A percentile compares a stretch with the other conserved stretches of the same genome.
phyloP scores from a whole-genome alignment of 2,888 invertebrate genomes.

The Chironomus tentans region DNA sequence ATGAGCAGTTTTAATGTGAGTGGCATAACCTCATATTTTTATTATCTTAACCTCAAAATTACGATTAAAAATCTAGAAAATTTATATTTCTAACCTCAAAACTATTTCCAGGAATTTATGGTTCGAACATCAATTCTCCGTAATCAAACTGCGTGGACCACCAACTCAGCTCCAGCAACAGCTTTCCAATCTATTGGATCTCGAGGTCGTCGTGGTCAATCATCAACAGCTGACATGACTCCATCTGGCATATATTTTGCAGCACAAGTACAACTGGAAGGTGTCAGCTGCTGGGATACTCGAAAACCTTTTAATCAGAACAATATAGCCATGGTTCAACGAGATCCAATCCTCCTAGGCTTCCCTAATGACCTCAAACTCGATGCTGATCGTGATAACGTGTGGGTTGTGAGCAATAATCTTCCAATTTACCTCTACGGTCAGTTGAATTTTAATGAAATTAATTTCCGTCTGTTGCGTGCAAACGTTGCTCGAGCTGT shows the following conservation, averaged over 20 bases:
- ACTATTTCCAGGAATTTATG: slow-evolving; percentile 51
- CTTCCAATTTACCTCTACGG: slow-evolving; percentile 64
- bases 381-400: slow-evolving; percentile 52
- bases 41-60: neutral
- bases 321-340: slow-evolving; percentile 54
- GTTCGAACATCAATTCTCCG: slow-evolving; percentile 57
- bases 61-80: neutral
- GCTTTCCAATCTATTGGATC: slow-evolving; percentile 39
- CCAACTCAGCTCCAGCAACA: slow-evolving; percentile 34
- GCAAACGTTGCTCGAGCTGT: slow-evolving; percentile 56
- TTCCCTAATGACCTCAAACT: slow-evolving; percentile 76
- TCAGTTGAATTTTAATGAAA: slow-evolving; percentile 51
- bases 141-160: slow-evolving; percentile 47
- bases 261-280: slow-evolving; percentile 66
- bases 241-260: slow-evolving; percentile 65
- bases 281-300: slow-evolving; percentile 73
- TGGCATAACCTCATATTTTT: neutral
- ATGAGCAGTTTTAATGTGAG: slow-evolving; percentile 62
- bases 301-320: slow-evolving; percentile 55
- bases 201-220: slow-evolving; percentile 55
- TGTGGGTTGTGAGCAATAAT: slow-evolving; percentile 70
- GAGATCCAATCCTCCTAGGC: slow-evolving; percentile 53
- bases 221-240: slow-evolving; percentile 65
- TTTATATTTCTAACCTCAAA: neutral
- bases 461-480: slow-evolving; percentile 66